Evolutionary conservation across 1,140 invertebrate species (phyloP).

Genomic region (Calliphora vicina): DNA sequence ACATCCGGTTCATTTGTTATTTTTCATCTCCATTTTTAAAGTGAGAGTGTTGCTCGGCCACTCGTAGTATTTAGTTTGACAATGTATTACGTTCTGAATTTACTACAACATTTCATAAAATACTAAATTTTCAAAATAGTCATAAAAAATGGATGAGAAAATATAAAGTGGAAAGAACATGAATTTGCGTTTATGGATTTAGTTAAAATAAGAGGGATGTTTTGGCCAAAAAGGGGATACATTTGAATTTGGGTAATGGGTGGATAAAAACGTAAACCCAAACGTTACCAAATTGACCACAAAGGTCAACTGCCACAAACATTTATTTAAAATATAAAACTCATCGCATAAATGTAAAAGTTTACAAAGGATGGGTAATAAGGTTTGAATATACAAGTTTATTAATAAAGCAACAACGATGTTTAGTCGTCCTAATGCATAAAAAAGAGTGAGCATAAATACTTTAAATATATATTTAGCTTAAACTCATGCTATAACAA

Average conservation of each 20-base stretch:
- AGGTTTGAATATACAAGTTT: background rate
- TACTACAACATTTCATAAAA: conserved; percentile 1
- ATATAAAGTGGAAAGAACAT: background rate
- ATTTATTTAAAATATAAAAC: conserved; percentile 1
- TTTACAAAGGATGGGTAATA: background rate
- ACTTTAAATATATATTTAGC: no score
- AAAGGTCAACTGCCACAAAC: conserved; percentile 3
- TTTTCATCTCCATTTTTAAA: background rate
- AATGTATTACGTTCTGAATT: background rate
- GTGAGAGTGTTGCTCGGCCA: background rate
- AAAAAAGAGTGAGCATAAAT: no score
- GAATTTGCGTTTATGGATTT: background rate
- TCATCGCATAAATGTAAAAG: background rate
- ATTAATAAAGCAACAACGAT: no score
- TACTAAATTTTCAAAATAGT: background rate
- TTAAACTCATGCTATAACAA: no score
- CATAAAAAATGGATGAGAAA: background rate
- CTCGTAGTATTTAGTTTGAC: background rate
- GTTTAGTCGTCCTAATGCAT: no score
- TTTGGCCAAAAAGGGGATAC: background rate
- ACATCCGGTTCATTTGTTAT: background rate
- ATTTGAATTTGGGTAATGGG: background rate
- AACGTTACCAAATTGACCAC: background rate
- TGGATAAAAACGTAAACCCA: background rate
- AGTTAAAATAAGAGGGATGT: background rate